These are phyloP conservation scores for Procavia capensis DNA, from an alignment of 2,113 vertebrate genomes.

Conservation along the genomic window DNA sequence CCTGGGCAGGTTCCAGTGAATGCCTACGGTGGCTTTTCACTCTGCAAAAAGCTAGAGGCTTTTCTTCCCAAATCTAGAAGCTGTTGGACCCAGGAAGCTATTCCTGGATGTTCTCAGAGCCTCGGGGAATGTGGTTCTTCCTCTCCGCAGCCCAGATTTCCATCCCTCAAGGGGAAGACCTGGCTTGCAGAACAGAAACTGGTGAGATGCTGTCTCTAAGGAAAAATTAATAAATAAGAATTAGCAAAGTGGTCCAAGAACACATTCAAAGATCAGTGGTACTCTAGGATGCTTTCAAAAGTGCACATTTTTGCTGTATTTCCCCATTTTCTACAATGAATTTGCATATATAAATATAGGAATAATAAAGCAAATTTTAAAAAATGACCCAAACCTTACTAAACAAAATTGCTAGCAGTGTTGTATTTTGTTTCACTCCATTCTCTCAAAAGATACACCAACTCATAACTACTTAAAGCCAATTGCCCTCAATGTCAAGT, in stretches of 20 bases:
- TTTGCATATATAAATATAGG: accelerated
- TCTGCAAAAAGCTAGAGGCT: too few species aligned
- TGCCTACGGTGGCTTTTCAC: accelerated
- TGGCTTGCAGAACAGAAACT: not conserved
- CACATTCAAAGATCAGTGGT: accelerated
- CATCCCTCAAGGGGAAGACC: not conserved
- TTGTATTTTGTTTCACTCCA: accelerated
- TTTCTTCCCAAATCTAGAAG: too few species aligned
- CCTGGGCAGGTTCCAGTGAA: not conserved
- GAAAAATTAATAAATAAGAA: not conserved
- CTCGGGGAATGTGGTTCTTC: accelerated
- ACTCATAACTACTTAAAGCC: not conserved
- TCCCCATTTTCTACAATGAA: accelerated
- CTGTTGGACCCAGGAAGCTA: accelerated
- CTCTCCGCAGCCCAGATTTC: accelerated
- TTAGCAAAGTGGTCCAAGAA: not conserved
- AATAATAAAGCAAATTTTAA: not conserved
- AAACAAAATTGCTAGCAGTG: not conserved
- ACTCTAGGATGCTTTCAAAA: not conserved
- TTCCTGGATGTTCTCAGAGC: too few species aligned
- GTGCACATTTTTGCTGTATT: accelerated
- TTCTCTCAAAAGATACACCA: accelerated
- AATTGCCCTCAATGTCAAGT: not conserved
- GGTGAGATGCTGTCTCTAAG: not conserved
- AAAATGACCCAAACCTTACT: not conserved